Conservation (phyloP, 2,888 invertebrate species). For the Congeria kusceri region DNA sequence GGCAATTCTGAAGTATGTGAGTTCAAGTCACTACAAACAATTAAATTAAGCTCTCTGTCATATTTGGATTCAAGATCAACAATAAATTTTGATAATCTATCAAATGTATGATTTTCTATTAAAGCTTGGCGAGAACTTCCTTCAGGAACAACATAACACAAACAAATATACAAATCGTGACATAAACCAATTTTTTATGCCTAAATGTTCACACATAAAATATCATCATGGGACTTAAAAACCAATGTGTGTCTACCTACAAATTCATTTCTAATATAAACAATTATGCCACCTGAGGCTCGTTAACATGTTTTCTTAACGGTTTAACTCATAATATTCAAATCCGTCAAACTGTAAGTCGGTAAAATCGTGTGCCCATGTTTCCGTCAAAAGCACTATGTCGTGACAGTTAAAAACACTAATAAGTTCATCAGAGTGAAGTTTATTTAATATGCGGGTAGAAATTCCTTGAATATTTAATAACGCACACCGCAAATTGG, state of each 20-base stretch:
- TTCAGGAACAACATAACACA: slow-evolving; percentile 13
- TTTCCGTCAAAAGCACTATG: slow-evolving; percentile 5
- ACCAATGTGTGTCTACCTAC: slow-evolving; percentile 4
- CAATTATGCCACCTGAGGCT: slow-evolving; percentile 8
- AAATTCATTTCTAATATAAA: slow-evolving; percentile 11
- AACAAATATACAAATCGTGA: slow-evolving; percentile 8
- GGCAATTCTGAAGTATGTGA: slow-evolving; percentile 1
- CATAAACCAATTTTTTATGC: background rate
- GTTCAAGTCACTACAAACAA: slow-evolving; percentile 16
- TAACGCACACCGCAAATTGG: slow-evolving; percentile 4
- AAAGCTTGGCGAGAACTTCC: slow-evolving; percentile 3
- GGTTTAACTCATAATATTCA: slow-evolving; percentile 12
- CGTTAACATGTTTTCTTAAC: background rate
- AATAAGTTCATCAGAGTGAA: background rate
- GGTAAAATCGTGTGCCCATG: slow-evolving; percentile 2
- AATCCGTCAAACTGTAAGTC: background rate
- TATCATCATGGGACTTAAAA: background rate
- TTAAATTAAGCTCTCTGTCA: background rate
- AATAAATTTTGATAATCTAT: slow-evolving; percentile 4
- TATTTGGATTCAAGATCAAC: background rate
- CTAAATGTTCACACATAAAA: slow-evolving; percentile 1
- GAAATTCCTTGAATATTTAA: slow-evolving; percentile 8
- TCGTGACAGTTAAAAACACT: slow-evolving; percentile 1
- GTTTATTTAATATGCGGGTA: background rate
- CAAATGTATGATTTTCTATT: slow-evolving; percentile 3